These are phyloP conservation scores for Hyles euphorbiae DNA, from an alignment of 1,140 invertebrate genomes.

Conservation along the genomic window DNA sequence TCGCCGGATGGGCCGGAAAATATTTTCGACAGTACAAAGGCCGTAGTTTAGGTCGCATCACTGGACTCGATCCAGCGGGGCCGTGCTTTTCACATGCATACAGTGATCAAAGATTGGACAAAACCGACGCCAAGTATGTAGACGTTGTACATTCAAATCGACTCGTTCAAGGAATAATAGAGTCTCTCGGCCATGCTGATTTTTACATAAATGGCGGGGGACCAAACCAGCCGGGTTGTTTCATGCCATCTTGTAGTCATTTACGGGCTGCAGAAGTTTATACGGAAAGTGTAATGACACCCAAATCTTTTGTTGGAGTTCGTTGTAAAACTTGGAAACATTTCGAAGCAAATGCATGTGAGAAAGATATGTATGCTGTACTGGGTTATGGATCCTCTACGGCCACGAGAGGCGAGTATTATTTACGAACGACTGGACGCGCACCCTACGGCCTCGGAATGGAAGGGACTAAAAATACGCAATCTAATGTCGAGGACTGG, in stretches of 20 bases:
- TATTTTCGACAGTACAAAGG: conserved; percentile 66
- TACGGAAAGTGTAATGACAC: conserved; percentile 76
- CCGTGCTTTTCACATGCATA: conserved; percentile 71
- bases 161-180: conserved; percentile 75
- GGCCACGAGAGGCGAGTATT: conserved; percentile 73
- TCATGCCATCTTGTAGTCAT: conserved; percentile 78
- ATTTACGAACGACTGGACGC: conserved; percentile 71
- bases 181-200: conserved; percentile 78
- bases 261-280: conserved; percentile 77
- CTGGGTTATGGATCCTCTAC: conserved; percentile 75
- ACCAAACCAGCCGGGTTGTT: conserved; percentile 78
- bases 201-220: conserved; percentile 83
- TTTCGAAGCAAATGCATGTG: conserved; percentile 70
- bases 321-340: conserved; percentile 67
- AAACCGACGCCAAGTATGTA: conserved; percentile 78
- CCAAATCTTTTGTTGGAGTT: conserved; percentile 73
- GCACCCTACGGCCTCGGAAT: conserved; percentile 72
- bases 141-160: conserved; percentile 81
- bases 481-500: conserved; percentile 22
- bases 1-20: conserved; percentile 77
- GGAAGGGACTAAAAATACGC: conserved; percentile 44
- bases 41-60: conserved; percentile 60
- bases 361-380: conserved; percentile 46
- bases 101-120: conserved; percentile 76
- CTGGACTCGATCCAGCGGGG: conserved; percentile 77